A percentile compares a stretch with the other conserved stretches of the same genome.
Evolutionary conservation across 2,888 invertebrate species (phyloP).

Genomic region (Zonitis immaculata): DNA sequence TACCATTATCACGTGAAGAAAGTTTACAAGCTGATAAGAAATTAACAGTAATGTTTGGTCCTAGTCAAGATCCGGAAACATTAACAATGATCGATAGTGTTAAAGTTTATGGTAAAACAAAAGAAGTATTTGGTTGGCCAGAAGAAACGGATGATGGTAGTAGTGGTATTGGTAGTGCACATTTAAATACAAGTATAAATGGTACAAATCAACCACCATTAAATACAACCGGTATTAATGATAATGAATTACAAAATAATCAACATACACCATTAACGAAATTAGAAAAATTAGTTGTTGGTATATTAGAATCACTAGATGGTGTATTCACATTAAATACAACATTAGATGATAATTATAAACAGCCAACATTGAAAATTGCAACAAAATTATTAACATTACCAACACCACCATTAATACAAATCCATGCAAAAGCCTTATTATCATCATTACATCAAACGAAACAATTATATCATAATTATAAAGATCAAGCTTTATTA

Average conservation of each 20-base stretch:
- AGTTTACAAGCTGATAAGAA: conserved; percentile 89
- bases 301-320: conserved; percentile 68
- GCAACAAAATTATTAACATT: conserved; percentile 63
- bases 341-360: conserved; percentile 51
- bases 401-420: conserved; percentile 67
- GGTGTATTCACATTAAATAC: conserved; percentile 58
- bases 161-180: conserved; percentile 32
- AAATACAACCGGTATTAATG: conserved; percentile 29
- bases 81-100: conserved; percentile 92
- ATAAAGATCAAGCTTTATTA: conserved; percentile 85
- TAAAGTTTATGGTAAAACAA: conserved; percentile 92
- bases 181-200: conserved; percentile 25
- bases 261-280: conserved; percentile 53
- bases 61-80: conserved; percentile 80
- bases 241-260: conserved; percentile 44
- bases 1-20: conserved; percentile 91
- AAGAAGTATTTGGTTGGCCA: conserved; percentile 95
- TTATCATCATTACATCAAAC: conserved; percentile 74
- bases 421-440: conserved; percentile 75
- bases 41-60: conserved; percentile 75
- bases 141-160: conserved; percentile 82
- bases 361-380: conserved; percentile 59
- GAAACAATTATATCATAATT: conserved; percentile 72
- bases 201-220: conserved; percentile 1
- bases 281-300: conserved; percentile 61